Base-by-base conservation (phyloP, 2,888 invertebrate species). In the Cryptus viduatorius region DNA sequence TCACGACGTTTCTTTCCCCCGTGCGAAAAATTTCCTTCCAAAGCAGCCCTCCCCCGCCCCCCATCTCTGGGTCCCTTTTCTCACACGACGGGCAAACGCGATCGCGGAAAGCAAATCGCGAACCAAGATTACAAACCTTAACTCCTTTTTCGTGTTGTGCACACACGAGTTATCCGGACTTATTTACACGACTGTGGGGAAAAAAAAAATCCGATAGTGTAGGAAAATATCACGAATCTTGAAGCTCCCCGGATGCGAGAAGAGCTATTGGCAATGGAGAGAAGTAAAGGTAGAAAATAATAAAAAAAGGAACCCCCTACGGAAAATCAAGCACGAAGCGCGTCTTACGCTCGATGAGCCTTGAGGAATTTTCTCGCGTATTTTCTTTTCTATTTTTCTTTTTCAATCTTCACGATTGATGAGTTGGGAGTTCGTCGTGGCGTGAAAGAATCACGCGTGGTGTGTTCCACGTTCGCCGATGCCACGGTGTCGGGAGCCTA, bases 351-450 rank as follows among this genome's bases (percentile, higher is more conserved):
- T 53, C 80, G 84, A 78, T 77, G 48, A 84, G 77, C 73, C 61
- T 65, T 24, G 48, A 80, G 73, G 84, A 84, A 84, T 83, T 65
- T 68, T 31, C 29, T 71, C 56, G 64, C 83, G 48, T 48, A 48
- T 3, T 1, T 53, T 53, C 16, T 53, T 16, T 53, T 16, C 16
- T 53, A 7, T 53, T 53, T 79, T 79, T 75, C 77, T 82, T 82
- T 84, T 84, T 72, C 84, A 84, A 84, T 84, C 84, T 81, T 37
- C 68, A 24, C 77, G 73, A 80, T 84, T 78, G 84, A 81, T 81
- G 84, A 84, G 73, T 72, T 61, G 46, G 64, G 76, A 69, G 72
- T 44, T 48, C 61, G 53, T 50, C 44, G 14, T 37, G 77, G 68
- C 71, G 79, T 68, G 75, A 83, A 65, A 48, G 64, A 83, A 64